Base-by-base conservation (phyloP, 2,113 vertebrate species). In the Cottus gobio region DNA sequence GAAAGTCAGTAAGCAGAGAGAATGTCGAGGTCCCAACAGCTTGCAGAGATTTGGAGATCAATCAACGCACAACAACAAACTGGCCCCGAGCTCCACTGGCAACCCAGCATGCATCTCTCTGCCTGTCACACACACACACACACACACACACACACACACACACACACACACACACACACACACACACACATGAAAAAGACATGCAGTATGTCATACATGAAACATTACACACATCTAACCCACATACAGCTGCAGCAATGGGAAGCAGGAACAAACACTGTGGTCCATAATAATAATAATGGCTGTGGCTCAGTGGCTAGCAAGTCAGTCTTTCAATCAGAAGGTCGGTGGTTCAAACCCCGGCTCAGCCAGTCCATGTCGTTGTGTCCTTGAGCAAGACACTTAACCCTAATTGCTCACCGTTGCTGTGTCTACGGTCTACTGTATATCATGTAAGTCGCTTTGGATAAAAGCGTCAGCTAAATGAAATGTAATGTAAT, bases 41-140 rank as follows among this genome's bases (percentile, higher is more conserved):
- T 79, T 20, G n/a, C 72, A 69, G 39, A 82, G 37, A 83, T 83
- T 83, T 83, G 52, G 36, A 86, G 65, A 87, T 78, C 70, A 83
- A 77, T 87, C 60, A 78, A 60, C 61, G 62, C 64, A 76, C 16
- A 66, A 57, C 15, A 62, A n/a, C 16, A 74, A 71, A 79, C 62
- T 80, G 67, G 71, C 77, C 64, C 48, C 11, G 4, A 77, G 80
- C 69, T 79, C 61, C 75, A 26, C 26, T 56, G 39, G 50, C 46
- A 61, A 61, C 61, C n/a, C 58, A 72, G 7, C 7, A 31, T n/a
- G 52, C 34, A 44, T 75, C 58, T 83, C 30, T 16, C 18, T 46
- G 31, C n/a, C 26, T 71, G 3, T 26, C 26, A 28, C 54, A 28
- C 24, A 16, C 48, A 50, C 58, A 42, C 46, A 75, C 72, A 54